Evolutionary conservation across 2,797 vertebrate genomes (phyloP).

Genomic region (Scarus forsteni): DNA sequence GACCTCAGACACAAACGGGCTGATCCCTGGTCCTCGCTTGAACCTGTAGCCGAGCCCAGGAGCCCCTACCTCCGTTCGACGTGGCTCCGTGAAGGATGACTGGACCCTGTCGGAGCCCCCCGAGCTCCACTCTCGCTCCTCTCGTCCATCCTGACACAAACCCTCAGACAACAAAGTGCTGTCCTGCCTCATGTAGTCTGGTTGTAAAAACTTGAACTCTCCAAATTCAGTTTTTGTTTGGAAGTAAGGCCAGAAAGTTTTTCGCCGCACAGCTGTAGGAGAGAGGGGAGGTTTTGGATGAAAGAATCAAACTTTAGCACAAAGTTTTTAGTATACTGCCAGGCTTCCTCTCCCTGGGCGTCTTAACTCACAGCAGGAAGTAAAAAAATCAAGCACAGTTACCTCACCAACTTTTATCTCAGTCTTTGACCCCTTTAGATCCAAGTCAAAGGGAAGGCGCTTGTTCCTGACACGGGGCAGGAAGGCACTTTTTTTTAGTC

Average conservation of each 20-base stretch:
- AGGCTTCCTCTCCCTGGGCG: constrained; percentile 41
- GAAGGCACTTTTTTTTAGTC: constrained; percentile 56
- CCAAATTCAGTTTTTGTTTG: constrained; percentile 3
- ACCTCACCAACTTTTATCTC: constrained; percentile 36
- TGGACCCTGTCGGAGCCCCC: constrained; percentile 27
- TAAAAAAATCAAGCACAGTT: constrained; percentile 49
- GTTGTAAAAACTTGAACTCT: background rate
- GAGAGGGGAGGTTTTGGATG: constrained; percentile 16
- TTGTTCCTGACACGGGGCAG: constrained; percentile 29
- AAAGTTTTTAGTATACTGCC: constrained; percentile 61
- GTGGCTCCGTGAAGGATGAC: constrained; percentile 23
- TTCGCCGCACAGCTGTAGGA: constrained; percentile 17
- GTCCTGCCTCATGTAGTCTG: constrained; percentile 35
- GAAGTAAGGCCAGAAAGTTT: constrained; percentile 5
- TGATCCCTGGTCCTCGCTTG: constrained; percentile 20
- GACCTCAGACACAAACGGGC: constrained; percentile 46
- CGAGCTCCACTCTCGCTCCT: constrained; percentile 42
- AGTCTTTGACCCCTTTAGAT: constrained; percentile 23
- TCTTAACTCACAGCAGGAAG: constrained; percentile 43
- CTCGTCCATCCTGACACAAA: constrained; percentile 42
- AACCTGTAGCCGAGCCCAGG: constrained; percentile 38
- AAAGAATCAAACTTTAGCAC: constrained; percentile 46
- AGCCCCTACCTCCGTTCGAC: constrained; percentile 46
- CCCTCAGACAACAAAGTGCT: constrained; percentile 48
- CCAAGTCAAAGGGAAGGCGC: constrained; percentile 14